Percentiles rank a stretch among this genome's conserved stretches.
phyloP scores from a whole-genome alignment of 1,140 invertebrate species.

The Eumaeus atala region DNA sequence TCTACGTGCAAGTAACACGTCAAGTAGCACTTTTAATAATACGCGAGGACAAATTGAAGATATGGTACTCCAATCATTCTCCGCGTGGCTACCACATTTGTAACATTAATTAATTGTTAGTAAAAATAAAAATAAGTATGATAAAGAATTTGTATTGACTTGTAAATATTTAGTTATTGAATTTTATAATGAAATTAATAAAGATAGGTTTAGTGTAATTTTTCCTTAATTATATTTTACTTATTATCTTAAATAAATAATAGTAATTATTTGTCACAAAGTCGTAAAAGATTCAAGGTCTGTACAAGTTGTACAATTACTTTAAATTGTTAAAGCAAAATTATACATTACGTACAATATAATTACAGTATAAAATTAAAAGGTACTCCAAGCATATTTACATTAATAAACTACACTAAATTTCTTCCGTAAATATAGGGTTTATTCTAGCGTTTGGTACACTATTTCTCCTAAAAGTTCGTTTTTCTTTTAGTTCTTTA shows the following conservation, averaged over 20 bases:
- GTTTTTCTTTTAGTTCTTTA: conserved; percentile 48
- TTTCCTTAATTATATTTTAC: background rate
- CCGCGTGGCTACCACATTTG: no score
- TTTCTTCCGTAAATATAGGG: conserved; percentile 49
- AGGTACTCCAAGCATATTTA: conserved; percentile 5
- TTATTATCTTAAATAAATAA: conserved; percentile 24
- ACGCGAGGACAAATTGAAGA: no score
- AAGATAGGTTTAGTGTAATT: no score
- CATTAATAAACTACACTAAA: conserved; percentile 31
- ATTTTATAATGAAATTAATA: no score
- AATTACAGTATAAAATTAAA: conserved; percentile 12
- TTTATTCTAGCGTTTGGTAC: conserved; percentile 66
- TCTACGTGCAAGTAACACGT: no score
- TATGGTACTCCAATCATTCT: no score
- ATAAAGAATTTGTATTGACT: no score
- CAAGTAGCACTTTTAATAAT: no score
- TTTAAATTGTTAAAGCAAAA: conserved; percentile 6
- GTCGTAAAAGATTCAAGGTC: conserved; percentile 49
- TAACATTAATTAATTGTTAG: no score
- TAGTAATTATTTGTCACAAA: conserved; percentile 19
- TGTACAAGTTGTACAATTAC: conserved; percentile 51
- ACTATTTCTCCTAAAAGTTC: conserved; percentile 64
- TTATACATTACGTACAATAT: conserved; percentile 4
- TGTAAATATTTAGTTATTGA: no score
- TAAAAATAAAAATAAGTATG: no score